phyloP scores from a whole-genome alignment of 2,113 vertebrate species.

The Sander vitreus region DNA sequence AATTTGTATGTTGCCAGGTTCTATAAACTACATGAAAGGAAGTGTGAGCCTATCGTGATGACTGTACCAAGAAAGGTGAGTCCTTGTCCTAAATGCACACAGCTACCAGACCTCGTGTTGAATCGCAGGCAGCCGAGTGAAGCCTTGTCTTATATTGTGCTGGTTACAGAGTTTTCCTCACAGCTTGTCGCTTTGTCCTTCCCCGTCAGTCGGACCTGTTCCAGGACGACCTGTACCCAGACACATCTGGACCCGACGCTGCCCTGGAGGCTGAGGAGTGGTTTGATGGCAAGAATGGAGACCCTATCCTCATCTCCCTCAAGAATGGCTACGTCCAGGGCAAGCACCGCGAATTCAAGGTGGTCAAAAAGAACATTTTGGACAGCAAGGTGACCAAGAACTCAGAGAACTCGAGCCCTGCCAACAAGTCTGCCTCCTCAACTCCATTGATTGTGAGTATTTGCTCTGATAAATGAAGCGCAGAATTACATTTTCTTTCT shows the following conservation, averaged over 20 bases:
- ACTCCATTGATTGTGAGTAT: conserved; percentile 81
- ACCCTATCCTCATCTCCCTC: conserved; percentile 94
- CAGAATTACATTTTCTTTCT: neutral
- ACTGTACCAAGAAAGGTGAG: conserved; percentile 98
- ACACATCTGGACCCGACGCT: conserved; percentile 93
- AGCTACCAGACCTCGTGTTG: neutral
- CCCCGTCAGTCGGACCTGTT: conserved; percentile 93
- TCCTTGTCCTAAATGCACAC: neutral
- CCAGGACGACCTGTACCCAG: conserved; percentile 97
- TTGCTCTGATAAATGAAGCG: neutral
- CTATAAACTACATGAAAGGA: conserved; percentile 97
- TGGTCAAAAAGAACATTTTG: conserved; percentile 95
- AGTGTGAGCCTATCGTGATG: conserved; percentile 98
- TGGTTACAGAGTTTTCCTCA: neutral
- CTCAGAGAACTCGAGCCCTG: conserved; percentile 84
- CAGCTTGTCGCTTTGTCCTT: conserved; percentile 35
- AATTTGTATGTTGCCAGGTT: conserved; percentile 86
- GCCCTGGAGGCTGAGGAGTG: conserved; percentile 95
- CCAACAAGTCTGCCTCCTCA: conserved; percentile 83
- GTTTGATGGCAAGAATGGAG: conserved; percentile 94
- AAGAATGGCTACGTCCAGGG: conserved; percentile 93
- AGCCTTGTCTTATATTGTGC: neutral
- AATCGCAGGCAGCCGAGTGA: conserved; percentile 2
- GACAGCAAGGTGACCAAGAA: conserved; percentile 93
- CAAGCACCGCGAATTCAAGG: conserved; percentile 95